These are phyloP conservation scores for Copidosoma aretas DNA, from an alignment of 2,888 invertebrate species.

Conservation along the genomic window DNA sequence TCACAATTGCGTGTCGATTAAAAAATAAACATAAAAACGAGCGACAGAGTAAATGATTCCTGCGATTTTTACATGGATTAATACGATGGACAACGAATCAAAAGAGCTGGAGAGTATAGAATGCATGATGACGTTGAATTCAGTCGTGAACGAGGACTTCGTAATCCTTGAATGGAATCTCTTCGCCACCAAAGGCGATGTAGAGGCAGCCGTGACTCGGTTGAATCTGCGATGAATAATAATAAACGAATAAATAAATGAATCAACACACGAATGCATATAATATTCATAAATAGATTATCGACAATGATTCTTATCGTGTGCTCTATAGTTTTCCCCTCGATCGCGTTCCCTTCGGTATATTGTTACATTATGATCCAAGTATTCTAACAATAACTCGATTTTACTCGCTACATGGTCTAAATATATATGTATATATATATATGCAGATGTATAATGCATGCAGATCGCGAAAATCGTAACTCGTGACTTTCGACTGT, in stretches of 20 bases:
- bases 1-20: not conserved
- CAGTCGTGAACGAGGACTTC: constrained; percentile 71
- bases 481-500: too few relatives aligned
- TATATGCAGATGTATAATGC: too few relatives aligned
- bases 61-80: not conserved
- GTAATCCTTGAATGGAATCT: constrained; percentile 70
- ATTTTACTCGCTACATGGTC: constrained; percentile 21
- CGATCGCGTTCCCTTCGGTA: not conserved
- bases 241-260: not conserved
- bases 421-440: constrained; percentile 2
- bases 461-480: not conserved
- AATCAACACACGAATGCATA: not conserved
- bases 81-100: too few relatives aligned
- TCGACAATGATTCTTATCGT: not conserved
- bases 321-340: not conserved
- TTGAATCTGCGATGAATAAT: constrained; percentile 33
- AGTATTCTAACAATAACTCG: constrained; percentile 15
- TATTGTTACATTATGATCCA: not conserved
- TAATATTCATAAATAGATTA: not conserved
- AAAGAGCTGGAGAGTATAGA: not conserved
- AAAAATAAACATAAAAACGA: not conserved
- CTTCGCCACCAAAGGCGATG: constrained; percentile 69
- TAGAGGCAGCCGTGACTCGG: constrained; percentile 50
- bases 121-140: constrained; percentile 14
- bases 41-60: not conserved